Evolutionary conservation across 2,113 vertebrate genomes (phyloP).

Genomic region (Anhinga rufa): DNA sequence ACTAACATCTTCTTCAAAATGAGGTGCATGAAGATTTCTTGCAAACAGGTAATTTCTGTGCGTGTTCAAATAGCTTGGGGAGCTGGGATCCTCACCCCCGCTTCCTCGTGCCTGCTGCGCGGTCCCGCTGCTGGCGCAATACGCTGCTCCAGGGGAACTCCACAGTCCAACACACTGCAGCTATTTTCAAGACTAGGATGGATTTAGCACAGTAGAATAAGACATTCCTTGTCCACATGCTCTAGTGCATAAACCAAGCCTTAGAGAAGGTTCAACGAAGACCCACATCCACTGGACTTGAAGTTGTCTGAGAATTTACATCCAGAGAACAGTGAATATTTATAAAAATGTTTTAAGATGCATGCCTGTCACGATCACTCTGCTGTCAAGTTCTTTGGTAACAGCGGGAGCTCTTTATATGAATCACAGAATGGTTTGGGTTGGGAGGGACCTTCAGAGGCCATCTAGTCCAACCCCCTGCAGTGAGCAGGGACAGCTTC

Average conservation of each 20-base stretch:
- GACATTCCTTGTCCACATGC: not conserved
- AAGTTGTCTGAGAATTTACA: not conserved
- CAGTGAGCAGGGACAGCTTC: too few relatives aligned
- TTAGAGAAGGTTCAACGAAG: not conserved
- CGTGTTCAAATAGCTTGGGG: rapidly evolving
- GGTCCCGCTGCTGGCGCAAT: not conserved
- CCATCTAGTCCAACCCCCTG: too few relatives aligned
- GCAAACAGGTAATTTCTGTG: not conserved
- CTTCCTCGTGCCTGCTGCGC: too few relatives aligned
- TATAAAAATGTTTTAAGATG: not conserved
- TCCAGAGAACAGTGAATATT: not conserved
- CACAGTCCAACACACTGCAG: not conserved
- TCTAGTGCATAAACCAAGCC: not conserved
- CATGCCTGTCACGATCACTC: not conserved
- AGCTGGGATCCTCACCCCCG: not conserved
- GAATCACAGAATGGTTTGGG: too few relatives aligned
- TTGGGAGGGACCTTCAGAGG: too few relatives aligned
- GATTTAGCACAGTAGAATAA: not conserved
- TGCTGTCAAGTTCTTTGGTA: not conserved
- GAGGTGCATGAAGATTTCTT: not conserved
- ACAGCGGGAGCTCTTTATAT: not conserved
- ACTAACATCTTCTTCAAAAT: not conserved
- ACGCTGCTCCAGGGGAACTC: not conserved
- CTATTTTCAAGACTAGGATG: not conserved
- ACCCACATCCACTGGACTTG: not conserved